A percentile compares a stretch with the other conserved stretches of the same genome.
phyloP scores from a whole-genome alignment of 2,797 vertebrate genomes.

The Nothura maculosa region DNA sequence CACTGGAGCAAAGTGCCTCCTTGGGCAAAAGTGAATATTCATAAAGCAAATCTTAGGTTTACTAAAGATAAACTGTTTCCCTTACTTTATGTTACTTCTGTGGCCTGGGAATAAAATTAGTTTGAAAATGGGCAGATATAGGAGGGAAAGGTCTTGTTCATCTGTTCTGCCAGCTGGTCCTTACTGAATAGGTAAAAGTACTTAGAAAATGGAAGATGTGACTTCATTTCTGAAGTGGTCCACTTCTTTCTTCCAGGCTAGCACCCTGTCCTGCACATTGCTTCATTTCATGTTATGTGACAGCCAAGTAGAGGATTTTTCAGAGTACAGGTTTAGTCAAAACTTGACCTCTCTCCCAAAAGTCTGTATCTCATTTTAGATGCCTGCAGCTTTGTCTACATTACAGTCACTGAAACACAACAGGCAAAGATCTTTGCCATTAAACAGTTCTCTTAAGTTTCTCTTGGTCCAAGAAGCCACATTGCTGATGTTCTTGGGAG shows the following conservation, averaged over 20 bases:
- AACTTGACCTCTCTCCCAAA: background rate
- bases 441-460: background rate
- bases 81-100: fast-evolving
- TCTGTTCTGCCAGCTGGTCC: background rate
- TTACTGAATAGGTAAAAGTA: background rate
- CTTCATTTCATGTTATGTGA: background rate
- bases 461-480: background rate
- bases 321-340: background rate
- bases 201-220: background rate
- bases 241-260: background rate
- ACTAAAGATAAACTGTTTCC: background rate
- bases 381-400: background rate
- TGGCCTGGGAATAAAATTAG: background rate
- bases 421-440: background rate
- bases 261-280: background rate
- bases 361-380: background rate
- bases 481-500: background rate
- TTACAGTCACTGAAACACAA: background rate
- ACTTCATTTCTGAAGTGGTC: background rate
- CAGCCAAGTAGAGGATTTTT: background rate
- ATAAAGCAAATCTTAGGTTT: background rate
- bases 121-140: background rate
- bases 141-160: background rate
- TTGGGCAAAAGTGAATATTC: background rate
- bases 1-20: background rate